These are phyloP conservation scores for Theonella swinhoei DNA, from an alignment of 37 sponge, comb jelly and placozoan genomes.

Conservation along the genomic window DNA sequence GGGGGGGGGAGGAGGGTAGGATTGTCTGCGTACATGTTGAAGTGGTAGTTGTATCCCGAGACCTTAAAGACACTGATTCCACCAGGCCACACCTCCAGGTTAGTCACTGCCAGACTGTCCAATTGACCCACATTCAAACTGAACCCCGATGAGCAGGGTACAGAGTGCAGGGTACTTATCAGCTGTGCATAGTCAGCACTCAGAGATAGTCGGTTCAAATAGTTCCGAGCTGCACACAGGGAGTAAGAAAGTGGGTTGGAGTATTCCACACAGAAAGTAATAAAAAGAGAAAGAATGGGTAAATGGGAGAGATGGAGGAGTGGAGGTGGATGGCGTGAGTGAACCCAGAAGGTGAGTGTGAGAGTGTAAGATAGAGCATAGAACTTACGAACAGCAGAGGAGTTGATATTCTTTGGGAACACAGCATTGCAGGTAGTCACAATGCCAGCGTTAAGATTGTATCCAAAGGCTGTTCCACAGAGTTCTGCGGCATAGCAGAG, in stretches of 20 bases:
- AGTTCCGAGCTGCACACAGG: constrained; percentile 22
- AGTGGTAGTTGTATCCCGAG: constrained; percentile 37
- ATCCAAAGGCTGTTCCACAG: constrained; percentile 62
- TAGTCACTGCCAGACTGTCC: not conserved
- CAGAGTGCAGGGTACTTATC: not conserved
- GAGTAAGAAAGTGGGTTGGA: not conserved
- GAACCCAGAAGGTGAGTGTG: too few species aligned
- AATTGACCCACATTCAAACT: constrained; percentile 33
- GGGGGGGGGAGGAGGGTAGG: too few species aligned
- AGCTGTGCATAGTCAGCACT: not conserved
- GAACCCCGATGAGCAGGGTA: constrained; percentile 27
- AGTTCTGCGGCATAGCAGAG: constrained; percentile 47
- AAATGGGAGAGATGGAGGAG: too few species aligned
- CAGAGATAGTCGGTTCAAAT: constrained; percentile 36
- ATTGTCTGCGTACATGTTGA: constrained; percentile 50
- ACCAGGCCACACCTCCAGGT: constrained; percentile 37
- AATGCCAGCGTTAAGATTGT: constrained; percentile 12
- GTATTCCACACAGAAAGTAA: too few species aligned
- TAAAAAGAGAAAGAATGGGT: too few species aligned
- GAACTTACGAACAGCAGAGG: constrained; percentile 20
- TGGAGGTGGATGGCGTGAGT: too few species aligned
- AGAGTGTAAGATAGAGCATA: too few species aligned
- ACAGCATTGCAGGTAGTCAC: constrained; percentile 45
- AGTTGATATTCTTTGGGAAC: constrained; percentile 36
- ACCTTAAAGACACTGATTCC: not conserved